Base-by-base conservation (phyloP, 2,888 invertebrate species). In the Papilio demoleus region DNA sequence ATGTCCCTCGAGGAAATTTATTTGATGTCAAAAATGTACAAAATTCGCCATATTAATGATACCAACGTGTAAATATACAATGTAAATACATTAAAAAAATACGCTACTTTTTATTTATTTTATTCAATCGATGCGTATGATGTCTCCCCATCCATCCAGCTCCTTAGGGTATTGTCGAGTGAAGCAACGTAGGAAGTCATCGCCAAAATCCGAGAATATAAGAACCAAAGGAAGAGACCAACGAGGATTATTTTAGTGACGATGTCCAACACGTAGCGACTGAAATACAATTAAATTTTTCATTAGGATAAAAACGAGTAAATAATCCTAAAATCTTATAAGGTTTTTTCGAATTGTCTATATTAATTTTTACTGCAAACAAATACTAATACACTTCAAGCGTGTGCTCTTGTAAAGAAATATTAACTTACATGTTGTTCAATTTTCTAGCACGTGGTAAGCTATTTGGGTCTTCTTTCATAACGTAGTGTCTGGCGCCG, bases 381-480 rank as follows among this genome's bases (percentile, higher is more conserved):
- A 42, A 42, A 42, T n/a, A 1, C 11, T 45, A 0, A 9, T 0
- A 19, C 9, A 31, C 31, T n/a, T 2, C 2, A n/a, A 14, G 40
- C 4, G 0, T n/a, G 2, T 40, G 1, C 3, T 17, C 42, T 42
- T 1, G 5, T 31, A 5, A 42, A 42, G 19, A 22, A 4, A 17
- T 22, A 22, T 22, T 12, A 47, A 76, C 92, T 90, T 79, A 95
- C 95, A 94, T 93, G 76, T 85, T 93, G 58, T 95, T 88, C 22
- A 95, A 84, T 72, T 92, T 94, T 74, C 95, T 93, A 0, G 97
- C 97, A 38, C 95, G 91, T 0, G 97, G 96, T 66, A 98, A 78
- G 0, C 95, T 96, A 0, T 94, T 94, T 0, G 95, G 94, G 74
- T 96, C 96, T 77, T 99, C 98, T 72, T 97, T 97, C 61, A 97